Conservation (phyloP, 2,797 vertebrate genomes). For the Falco columbarius region DNA sequence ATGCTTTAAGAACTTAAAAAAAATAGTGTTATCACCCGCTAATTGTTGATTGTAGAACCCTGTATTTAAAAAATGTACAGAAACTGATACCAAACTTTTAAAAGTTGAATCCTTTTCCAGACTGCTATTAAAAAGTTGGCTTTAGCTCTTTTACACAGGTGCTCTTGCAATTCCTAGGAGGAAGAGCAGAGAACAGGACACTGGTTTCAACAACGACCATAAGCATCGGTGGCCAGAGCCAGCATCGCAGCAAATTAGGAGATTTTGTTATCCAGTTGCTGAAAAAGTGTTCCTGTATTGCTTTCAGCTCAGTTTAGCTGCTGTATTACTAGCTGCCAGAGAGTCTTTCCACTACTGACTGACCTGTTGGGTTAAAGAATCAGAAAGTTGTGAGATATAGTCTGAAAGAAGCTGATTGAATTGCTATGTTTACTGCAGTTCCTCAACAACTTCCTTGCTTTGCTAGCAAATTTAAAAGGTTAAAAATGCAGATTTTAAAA, state of each 20-base stretch:
- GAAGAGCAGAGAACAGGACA: neutral
- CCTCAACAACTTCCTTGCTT: conserved; percentile 49
- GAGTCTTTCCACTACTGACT: neutral
- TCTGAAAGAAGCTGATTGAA: conserved; percentile 51
- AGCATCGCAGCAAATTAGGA: neutral
- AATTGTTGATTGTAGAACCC: neutral
- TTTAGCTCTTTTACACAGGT: neutral
- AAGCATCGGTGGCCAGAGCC: neutral
- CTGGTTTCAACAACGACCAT: neutral
- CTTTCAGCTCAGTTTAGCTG: neutral
- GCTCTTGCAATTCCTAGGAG: neutral
- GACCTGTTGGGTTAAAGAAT: neutral
- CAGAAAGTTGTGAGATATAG: neutral
- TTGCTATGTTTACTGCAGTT: conserved; percentile 20
- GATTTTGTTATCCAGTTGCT: neutral
- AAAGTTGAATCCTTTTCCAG: neutral
- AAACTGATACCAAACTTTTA: neutral
- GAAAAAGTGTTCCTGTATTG: neutral
- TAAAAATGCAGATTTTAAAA: conserved; percentile 58
- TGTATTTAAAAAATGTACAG: neutral
- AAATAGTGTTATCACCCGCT: neutral
- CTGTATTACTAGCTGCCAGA: neutral
- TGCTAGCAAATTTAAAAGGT: conserved; percentile 60
- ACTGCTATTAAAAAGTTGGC: neutral
- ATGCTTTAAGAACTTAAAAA: neutral